phyloP scores from a whole-genome alignment of 2,113 vertebrate species.

The Cyprinodon tularosa region DNA sequence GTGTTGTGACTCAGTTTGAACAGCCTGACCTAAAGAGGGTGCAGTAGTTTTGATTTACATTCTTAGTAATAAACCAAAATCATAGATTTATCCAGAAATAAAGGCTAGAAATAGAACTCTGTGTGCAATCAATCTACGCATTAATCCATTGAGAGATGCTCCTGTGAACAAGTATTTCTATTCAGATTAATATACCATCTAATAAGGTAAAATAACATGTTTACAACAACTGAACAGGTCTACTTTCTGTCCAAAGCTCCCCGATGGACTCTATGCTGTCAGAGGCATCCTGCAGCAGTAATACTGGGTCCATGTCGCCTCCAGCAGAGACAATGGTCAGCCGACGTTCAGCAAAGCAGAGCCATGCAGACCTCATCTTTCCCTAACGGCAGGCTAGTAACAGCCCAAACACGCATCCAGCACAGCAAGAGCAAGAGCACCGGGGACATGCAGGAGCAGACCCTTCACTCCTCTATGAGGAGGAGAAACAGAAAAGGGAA shows the following conservation, averaged over 20 bases:
- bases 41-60: too few species aligned
- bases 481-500: slow-evolving; percentile 26
- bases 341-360: slow-evolving; percentile 63
- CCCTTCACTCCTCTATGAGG: slow-evolving; percentile 39
- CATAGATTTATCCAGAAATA: background rate
- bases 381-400: slow-evolving; percentile 32
- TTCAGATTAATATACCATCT: background rate
- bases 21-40: too few species aligned
- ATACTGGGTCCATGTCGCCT: slow-evolving; percentile 67
- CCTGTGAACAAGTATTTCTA: slow-evolving; percentile 10
- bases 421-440: slow-evolving; percentile 51
- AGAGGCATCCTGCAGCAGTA: background rate
- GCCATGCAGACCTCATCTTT: slow-evolving; percentile 71
- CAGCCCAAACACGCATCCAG: slow-evolving; percentile 65
- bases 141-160: background rate
- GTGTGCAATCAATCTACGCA: background rate
- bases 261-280: background rate
- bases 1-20: too few species aligned
- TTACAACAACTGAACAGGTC: background rate
- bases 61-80: background rate
- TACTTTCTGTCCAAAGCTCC: background rate
- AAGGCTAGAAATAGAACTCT: background rate
- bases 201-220: background rate
- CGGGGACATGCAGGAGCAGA: slow-evolving; percentile 50
- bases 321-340: slow-evolving; percentile 55